Evolutionary conservation across 2,888 invertebrate species (phyloP), one percentile per base, ranked within the genome.

Genomic region (Melinopterus prodromus): DNA sequence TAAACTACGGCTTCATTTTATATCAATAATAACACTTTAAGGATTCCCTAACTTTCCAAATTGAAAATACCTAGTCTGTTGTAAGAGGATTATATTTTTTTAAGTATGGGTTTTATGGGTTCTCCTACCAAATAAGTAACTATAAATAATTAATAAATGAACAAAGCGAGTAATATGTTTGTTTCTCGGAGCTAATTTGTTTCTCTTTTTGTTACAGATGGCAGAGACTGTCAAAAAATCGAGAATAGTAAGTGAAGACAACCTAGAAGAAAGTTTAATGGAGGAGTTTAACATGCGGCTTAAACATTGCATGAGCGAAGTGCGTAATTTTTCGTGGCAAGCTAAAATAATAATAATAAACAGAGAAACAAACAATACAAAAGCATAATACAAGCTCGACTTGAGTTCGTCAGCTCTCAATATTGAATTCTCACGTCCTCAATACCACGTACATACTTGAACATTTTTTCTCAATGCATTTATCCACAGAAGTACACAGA

Each of bases 241-340:
- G 77, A 86, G 89, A 87, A 90, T 90, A 84, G 89, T 90, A 90
- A 89, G 89, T 89, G 89, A 88, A 76, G 87, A 88, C 83, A 87
- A 89, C 82, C 84, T 90, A 76, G 89, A 89, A 84, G 89, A 89
- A 83, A 86, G 87, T 81, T 86, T 89, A 83, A 88, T 89, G 85
- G 88, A 89, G 86, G 90, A 90, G 84, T 90, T 90, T 88, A 89
- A 89, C 86, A 85, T 88, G 85, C 86, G 89, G 82, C 87, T 90
- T 86, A 89, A 89, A 87, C 88, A 86, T 84, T 89, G 89, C 88
- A 88, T 90, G 88, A 89, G 87, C 85, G 85, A 88, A 86, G 88
- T 89, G 87, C 88, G 89, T 89, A 83, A 70, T 70, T 75, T 80
- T 69, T 77, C 71, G 53, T 53, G 16, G 35, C 35, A 9, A 26